Base-by-base conservation (phyloP, 2,797 vertebrate species). In the Falco berigora region DNA sequence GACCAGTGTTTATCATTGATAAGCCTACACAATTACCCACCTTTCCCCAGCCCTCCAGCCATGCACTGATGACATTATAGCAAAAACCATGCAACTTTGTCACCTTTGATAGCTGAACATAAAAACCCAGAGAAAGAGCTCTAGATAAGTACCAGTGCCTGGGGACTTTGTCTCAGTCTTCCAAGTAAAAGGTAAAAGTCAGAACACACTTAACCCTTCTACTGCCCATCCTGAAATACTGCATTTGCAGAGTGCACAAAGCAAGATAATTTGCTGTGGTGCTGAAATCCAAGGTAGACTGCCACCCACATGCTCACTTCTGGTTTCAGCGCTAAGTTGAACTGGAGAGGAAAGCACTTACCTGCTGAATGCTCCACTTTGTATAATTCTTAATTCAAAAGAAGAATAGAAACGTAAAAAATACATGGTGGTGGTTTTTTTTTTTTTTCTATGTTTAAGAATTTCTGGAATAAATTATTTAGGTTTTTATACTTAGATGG, bases 1-100 rank as follows among this genome's bases (percentile, higher is more conserved):
- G 77, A 62, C 72, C 63, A 76, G 38, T 94, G 50, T 64, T 91
- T 96, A 95, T 87, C 71, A 84, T 14, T 90, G 86, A 95, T 86
- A 96, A 97, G 62, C 66, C 74, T 77, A 27, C 53, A 59, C 24
- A 92, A 74, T 95, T 63, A 59, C 15, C 5, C 32, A 28, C 14
- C 11, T 44, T 32, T 11, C 2, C 7, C 7, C 1, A 14, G 0
- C 14, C 6, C 28, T 23, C 8, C 4, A 14, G 34, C 24, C 18
- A 17, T 11, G 8, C 16, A 34, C 50, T 53, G 67, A 63, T 68
- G 53, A 42, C 58, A 69, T 4, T 24, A 27, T 42, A 76, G 42
- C 63, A 94, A 97, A 95, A 53, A 50, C 7, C 19, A 18, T 9
- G 40, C 13, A 88, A 55, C 42, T 90, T 92, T 84, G 34, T 83